phyloP scores from a whole-genome alignment of 2,113 vertebrate species.

The Equus przewalskii region DNA sequence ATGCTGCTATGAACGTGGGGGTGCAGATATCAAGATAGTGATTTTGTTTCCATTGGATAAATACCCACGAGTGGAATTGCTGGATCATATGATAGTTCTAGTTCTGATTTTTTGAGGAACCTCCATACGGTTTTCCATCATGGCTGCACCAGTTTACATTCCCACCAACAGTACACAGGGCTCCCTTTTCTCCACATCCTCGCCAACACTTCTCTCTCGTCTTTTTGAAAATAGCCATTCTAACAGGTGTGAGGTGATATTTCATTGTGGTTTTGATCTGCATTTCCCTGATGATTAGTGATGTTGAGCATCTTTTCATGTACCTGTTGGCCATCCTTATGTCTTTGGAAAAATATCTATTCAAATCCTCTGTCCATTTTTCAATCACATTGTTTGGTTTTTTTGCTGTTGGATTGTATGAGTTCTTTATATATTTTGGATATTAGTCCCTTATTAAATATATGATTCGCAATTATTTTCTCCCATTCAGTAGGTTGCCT shows the following conservation, averaged over 20 bases:
- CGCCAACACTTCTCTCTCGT: background rate
- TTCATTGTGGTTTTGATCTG: background rate
- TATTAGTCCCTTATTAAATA: background rate
- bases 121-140: background rate
- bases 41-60: background rate
- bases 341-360: background rate
- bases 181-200: background rate
- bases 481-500: background rate
- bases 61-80: background rate
- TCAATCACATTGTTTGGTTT: background rate
- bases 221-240: background rate
- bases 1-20: background rate
- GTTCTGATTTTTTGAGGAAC: background rate
- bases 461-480: background rate
- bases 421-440: background rate
- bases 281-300: background rate
- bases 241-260: background rate
- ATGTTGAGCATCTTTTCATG: background rate
- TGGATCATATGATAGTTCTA: background rate
- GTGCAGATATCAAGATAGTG: background rate
- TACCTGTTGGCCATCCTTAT: background rate
- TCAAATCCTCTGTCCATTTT: background rate
- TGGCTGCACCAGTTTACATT: background rate
- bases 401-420: background rate
- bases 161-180: background rate